Evolutionary conservation across 2,797 vertebrate species (phyloP).

Genomic region (Atherinosoma microstoma): DNA sequence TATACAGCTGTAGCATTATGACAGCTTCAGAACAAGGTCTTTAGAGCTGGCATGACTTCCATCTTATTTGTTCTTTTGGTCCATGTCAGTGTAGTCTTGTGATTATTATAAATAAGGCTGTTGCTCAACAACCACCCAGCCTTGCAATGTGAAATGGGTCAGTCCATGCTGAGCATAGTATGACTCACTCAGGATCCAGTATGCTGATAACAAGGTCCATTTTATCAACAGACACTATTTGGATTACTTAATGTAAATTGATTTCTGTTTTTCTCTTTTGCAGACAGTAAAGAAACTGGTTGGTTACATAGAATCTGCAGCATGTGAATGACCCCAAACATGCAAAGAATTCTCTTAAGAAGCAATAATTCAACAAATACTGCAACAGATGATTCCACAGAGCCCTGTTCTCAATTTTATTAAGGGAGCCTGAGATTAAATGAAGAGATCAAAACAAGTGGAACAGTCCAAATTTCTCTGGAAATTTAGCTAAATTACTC

Average conservation of each 20-base stretch:
- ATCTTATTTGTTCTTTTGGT: conserved; percentile 26
- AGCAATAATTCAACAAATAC: not conserved
- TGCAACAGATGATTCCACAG: not conserved
- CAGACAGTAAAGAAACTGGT: not conserved
- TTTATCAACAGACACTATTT: conserved; percentile 5
- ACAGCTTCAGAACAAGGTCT: conserved; percentile 59
- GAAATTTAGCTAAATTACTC: not conserved
- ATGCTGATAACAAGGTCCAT: conserved; percentile 25
- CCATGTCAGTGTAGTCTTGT: conserved; percentile 30
- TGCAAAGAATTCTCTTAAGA: not conserved
- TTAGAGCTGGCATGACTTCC: conserved; percentile 29
- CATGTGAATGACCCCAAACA: not conserved
- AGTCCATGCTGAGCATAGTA: conserved; percentile 34
- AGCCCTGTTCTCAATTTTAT: not conserved
- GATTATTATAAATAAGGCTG: conserved; percentile 56
- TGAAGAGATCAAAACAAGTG: not conserved
- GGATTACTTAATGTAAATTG: not conserved
- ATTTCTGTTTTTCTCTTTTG: not conserved
- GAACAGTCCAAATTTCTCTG: not conserved
- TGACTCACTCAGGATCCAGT: conserved; percentile 48
- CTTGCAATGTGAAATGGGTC: conserved; percentile 69
- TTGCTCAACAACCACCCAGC: conserved; percentile 47
- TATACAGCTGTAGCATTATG: conserved; percentile 56
- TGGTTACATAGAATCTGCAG: not conserved
- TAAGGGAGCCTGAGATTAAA: not conserved